A percentile compares a stretch with the other conserved stretches of the same genome.
Conservation (phyloP, 2,888 invertebrate genomes). For the Temnothorax unifasciatus region DNA sequence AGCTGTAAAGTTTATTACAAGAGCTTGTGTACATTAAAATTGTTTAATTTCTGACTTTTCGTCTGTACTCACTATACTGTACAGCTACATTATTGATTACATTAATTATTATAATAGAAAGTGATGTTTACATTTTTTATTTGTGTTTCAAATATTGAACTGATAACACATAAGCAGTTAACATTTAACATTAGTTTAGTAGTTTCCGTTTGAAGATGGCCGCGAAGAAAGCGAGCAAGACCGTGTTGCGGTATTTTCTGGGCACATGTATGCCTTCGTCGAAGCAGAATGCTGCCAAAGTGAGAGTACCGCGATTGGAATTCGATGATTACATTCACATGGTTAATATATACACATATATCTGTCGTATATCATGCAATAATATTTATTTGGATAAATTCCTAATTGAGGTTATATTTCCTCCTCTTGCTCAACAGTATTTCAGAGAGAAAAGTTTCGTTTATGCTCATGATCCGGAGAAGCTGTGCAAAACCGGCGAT, state of each 20-base stretch:
- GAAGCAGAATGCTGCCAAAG: constrained; percentile 93
- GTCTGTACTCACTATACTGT: no score
- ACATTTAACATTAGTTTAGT: no score
- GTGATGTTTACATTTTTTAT: no score
- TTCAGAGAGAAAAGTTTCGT: constrained; percentile 91
- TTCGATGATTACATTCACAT: constrained; percentile 92
- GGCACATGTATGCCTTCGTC: constrained; percentile 93
- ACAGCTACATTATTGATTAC: no score
- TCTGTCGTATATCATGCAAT: constrained; percentile 23
- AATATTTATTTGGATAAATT: constrained; percentile 1
- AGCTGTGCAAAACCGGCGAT: constrained; percentile 93
- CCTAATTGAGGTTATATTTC: constrained; percentile 74
- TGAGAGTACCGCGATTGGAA: constrained; percentile 91
- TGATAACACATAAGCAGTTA: no score
- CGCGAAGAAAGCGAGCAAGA: constrained; percentile 8
- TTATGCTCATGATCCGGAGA: constrained; percentile 93
- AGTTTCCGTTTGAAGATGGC: constrained; percentile 45
- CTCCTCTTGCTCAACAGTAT: constrained; percentile 88
- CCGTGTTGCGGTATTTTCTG: constrained; percentile 86
- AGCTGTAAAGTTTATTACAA: no score
- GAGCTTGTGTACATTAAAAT: no score
- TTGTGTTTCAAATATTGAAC: no score
- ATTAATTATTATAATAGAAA: no score
- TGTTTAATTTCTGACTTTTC: no score
- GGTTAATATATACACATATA: constrained; percentile 87